phyloP scores from a whole-genome alignment of 1,140 invertebrate genomes.

The Lordiphosa mommai region DNA sequence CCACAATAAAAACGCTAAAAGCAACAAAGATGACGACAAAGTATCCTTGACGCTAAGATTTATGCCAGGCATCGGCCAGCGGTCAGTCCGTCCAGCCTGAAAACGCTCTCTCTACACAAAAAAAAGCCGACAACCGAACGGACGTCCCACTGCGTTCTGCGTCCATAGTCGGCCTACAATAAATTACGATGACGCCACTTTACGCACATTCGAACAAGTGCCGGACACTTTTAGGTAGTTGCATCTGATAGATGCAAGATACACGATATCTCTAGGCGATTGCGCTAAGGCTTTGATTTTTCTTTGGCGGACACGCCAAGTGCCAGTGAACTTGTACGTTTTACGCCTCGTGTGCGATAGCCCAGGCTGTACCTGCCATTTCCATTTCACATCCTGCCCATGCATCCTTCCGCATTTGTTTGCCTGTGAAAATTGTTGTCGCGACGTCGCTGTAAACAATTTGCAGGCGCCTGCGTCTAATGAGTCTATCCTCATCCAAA shows the following conservation, averaged over 20 bases:
- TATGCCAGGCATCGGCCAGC: conserved; percentile 39
- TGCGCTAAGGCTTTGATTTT: conserved; percentile 63
- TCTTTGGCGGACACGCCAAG: conserved; percentile 52
- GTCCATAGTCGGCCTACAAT: conserved; percentile 67
- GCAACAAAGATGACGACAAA: conserved; percentile 75
- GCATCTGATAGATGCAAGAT: conserved; percentile 48
- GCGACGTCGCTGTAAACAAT: conserved; percentile 76
- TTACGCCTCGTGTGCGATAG: conserved; percentile 56
- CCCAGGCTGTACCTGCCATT: conserved; percentile 30
- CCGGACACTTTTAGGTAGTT: conserved; percentile 74
- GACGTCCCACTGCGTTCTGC: conserved; percentile 62
- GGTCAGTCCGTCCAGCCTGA: background rate
- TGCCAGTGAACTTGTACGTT: conserved; percentile 63
- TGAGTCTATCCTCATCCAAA: conserved; percentile 40
- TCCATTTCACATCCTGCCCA: conserved; percentile 59
- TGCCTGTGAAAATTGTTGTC: conserved; percentile 76
- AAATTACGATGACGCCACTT: conserved; percentile 78
- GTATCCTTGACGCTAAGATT: conserved; percentile 76
- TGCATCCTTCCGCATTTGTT: conserved; percentile 67
- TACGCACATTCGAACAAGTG: conserved; percentile 76
- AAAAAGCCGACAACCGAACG: conserved; percentile 41
- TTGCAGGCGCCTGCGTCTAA: conserved; percentile 76
- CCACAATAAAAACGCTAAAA: conserved; percentile 73
- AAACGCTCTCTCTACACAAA: too few relatives aligned
- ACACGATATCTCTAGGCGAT: conserved; percentile 48